phyloP scores from a whole-genome alignment of 1,140 invertebrate species.

The Solenopsis invicta region DNA sequence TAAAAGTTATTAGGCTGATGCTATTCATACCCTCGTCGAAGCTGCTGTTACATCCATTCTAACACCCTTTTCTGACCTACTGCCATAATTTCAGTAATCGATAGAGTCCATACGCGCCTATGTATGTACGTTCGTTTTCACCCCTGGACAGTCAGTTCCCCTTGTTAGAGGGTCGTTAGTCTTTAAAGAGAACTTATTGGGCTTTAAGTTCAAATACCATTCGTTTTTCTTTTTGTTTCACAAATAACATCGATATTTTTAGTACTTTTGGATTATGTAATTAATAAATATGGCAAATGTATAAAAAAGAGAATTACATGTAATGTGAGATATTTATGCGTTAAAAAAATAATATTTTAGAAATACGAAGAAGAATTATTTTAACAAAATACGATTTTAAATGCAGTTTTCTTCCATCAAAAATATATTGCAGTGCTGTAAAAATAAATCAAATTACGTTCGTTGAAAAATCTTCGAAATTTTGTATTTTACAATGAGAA shows the following conservation, averaged over 20 bases:
- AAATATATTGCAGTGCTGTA: not conserved
- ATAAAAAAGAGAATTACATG: not conserved
- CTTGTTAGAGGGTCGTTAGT: constrained; percentile 66
- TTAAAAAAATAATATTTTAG: constrained; percentile 36
- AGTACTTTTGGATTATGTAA: not conserved
- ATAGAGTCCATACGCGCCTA: constrained; percentile 80
- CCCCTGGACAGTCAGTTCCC: constrained; percentile 50
- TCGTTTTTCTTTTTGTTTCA: not conserved
- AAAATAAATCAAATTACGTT: constrained; percentile 15
- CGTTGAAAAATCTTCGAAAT: not conserved
- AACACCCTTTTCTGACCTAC: constrained; percentile 83
- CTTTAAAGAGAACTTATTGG: constrained; percentile 54
- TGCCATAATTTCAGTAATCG: constrained; percentile 86
- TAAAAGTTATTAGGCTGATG: not conserved
- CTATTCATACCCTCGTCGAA: constrained; percentile 23
- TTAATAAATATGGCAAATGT: not conserved
- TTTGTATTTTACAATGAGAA: not conserved
- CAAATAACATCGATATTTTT: not conserved
- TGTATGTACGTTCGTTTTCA: constrained; percentile 72
- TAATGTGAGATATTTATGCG: not conserved
- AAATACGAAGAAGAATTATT: not conserved
- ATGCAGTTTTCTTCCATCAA: not conserved
- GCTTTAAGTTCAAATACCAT: constrained; percentile 33
- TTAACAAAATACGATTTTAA: not conserved
- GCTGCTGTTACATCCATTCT: constrained; percentile 34